Conservation (phyloP, 2,888 invertebrate genomes). For the Dasypolia templi region DNA sequence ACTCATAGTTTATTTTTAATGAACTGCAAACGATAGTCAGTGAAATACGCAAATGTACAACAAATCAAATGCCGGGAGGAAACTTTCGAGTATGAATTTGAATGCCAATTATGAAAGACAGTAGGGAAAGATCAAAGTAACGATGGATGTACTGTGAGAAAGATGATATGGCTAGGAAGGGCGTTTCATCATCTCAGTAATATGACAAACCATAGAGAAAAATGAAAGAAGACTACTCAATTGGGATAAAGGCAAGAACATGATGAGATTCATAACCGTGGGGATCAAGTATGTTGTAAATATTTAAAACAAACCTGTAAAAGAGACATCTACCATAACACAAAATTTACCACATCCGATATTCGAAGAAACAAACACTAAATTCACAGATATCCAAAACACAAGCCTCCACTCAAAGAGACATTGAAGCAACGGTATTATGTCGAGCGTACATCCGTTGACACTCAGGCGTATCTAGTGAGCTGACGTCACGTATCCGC, state of each 20-base stretch:
- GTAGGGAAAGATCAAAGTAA: background rate
- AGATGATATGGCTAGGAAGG: background rate
- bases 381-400: background rate
- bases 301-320: background rate
- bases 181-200: background rate
- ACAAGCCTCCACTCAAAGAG: slow-evolving; percentile 13
- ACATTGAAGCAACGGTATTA: slow-evolving; percentile 14
- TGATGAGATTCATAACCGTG: background rate
- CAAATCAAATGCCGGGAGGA: background rate
- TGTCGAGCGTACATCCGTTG: slow-evolving; percentile 31
- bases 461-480: slow-evolving; percentile 39
- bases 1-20: slow-evolving; percentile 81
- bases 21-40: slow-evolving; percentile 87
- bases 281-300: background rate
- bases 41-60: slow-evolving; percentile 87
- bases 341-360: background rate
- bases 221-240: background rate
- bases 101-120: no score
- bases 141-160: background rate
- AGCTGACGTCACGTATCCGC: slow-evolving; percentile 29
- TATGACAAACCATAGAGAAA: background rate
- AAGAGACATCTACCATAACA: background rate
- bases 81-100: background rate
- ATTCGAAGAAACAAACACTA: background rate
- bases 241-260: background rate